Conservation (phyloP, 2,888 invertebrate genomes). For the Eilema sororculum region DNA sequence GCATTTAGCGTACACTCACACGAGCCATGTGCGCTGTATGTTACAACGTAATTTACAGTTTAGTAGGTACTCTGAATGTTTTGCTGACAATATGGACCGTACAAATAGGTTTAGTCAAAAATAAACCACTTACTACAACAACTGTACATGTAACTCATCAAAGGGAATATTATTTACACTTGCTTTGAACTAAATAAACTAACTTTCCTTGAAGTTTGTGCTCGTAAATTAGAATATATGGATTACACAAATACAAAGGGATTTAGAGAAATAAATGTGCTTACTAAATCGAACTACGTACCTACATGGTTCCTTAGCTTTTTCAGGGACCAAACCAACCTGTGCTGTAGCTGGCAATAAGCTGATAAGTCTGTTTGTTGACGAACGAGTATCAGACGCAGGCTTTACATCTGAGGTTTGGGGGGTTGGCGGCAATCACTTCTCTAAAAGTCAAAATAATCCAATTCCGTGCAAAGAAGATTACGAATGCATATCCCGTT, state of each 20-base stretch:
- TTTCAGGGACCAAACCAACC: not conserved
- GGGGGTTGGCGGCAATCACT: too few relatives aligned
- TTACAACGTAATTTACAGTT: not conserved
- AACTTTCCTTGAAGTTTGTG: not conserved
- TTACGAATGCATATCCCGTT: too few relatives aligned
- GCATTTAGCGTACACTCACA: not conserved
- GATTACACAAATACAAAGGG: not conserved
- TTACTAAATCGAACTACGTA: not conserved
- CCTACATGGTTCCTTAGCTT: not conserved
- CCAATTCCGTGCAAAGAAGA: too few relatives aligned
- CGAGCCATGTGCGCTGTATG: not conserved
- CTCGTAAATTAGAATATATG: not conserved
- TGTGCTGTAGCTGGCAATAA: too few relatives aligned
- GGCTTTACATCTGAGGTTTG: too few relatives aligned
- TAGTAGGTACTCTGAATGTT: not conserved
- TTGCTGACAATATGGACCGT: not conserved
- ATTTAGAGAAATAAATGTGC: not conserved
- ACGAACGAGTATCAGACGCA: too few relatives aligned
- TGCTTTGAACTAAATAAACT: not conserved
- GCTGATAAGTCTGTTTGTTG: too few relatives aligned
- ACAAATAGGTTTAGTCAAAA: not conserved
- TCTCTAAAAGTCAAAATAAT: too few relatives aligned
- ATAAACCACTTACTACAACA: not conserved
- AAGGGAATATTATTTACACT: not conserved
- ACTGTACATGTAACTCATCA: not conserved